Percentiles rank a stretch among this genome's conserved stretches.
Conservation (phyloP, 1,140 invertebrate species). For the Formica exsecta region DNA sequence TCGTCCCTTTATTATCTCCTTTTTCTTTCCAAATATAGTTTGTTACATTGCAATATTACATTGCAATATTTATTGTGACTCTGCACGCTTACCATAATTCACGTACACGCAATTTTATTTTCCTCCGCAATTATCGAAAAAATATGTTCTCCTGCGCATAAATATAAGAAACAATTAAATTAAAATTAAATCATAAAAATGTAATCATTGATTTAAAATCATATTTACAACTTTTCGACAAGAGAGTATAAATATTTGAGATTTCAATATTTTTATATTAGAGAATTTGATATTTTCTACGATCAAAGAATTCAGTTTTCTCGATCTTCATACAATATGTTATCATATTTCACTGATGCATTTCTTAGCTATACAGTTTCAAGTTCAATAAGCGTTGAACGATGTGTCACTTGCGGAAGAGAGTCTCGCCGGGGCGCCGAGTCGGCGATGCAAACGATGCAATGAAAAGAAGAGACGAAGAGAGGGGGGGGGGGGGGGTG, state of each 20-base stretch:
- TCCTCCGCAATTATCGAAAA: not conserved
- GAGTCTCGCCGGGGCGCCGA: not conserved
- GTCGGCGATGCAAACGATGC: constrained; percentile 32
- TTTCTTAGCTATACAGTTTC: not conserved
- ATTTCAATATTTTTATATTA: not conserved
- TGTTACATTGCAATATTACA: not conserved
- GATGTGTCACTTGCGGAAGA: not conserved
- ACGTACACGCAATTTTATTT: not conserved
- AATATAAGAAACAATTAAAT: not conserved
- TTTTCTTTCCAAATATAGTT: constrained; percentile 27
- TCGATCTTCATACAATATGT: not conserved
- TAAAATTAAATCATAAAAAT: not conserved
- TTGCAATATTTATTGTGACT: not conserved
- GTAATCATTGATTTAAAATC: not conserved
- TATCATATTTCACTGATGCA: not conserved
- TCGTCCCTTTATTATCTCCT: not conserved
- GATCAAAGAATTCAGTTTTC: not conserved
- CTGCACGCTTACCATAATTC: not conserved
- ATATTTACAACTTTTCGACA: not conserved
- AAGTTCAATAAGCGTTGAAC: constrained; percentile 10
- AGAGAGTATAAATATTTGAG: not conserved
- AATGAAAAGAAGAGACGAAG: not conserved
- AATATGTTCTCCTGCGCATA: not conserved
- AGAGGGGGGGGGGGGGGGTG: too few relatives aligned
- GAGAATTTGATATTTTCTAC: not conserved